phyloP scores from a whole-genome alignment of 2,888 invertebrate genomes.

The Cheilosia vernalis region DNA sequence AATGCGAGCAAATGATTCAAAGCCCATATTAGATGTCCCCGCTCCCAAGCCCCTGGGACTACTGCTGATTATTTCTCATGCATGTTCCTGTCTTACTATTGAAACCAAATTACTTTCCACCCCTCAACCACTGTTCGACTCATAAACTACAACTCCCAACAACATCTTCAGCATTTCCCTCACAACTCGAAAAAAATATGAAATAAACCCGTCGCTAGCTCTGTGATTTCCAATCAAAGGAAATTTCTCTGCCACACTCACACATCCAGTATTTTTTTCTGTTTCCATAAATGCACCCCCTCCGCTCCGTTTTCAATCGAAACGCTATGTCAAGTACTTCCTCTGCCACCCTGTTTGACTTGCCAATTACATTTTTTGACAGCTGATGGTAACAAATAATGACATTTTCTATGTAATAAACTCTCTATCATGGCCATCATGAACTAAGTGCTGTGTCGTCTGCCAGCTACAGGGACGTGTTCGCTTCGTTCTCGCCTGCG shows the following conservation, averaged over 20 bases:
- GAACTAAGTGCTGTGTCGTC: slow-evolving; percentile 39
- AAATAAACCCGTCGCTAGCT: background rate
- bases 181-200: background rate
- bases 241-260: background rate
- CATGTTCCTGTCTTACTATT: too few species aligned
- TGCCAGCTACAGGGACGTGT: slow-evolving; percentile 35
- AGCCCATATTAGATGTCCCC: too few species aligned
- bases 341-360: slow-evolving; percentile 81
- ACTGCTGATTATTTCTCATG: too few species aligned
- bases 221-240: slow-evolving; percentile 14
- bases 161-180: background rate
- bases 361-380: slow-evolving; percentile 86
- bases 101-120: background rate
- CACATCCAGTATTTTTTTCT: background rate
- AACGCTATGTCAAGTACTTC: slow-evolving; percentile 55
- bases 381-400: slow-evolving; percentile 86
- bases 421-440: slow-evolving; percentile 51
- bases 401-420: slow-evolving; percentile 78
- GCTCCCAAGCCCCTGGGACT: too few species aligned
- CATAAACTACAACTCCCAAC: background rate
- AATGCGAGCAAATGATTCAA: too few species aligned
- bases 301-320: background rate
- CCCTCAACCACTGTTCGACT: background rate
- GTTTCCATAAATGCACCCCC: too few species aligned
- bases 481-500: slow-evolving; percentile 29